A percentile compares a stretch with the other conserved stretches of the same genome.
Evolutionary conservation across 2,113 vertebrate genomes (phyloP).

Genomic region (Polypterus senegalus): DNA sequence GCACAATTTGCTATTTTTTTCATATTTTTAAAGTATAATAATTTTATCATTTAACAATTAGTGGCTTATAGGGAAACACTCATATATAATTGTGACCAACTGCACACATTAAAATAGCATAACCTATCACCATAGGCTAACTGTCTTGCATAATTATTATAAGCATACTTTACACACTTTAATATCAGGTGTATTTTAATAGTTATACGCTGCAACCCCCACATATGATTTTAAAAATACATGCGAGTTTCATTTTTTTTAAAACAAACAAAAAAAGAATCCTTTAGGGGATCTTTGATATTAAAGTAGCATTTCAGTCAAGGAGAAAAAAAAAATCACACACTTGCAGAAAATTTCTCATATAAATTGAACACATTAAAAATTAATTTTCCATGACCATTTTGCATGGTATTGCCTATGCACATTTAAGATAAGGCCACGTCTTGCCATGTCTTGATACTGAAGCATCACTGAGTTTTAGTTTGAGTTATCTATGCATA

Average conservation of each 20-base stretch:
- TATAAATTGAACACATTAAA: conserved; percentile 80
- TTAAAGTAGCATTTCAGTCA: conserved; percentile 67
- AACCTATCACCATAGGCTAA: conserved; percentile 79
- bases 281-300: conserved; percentile 79
- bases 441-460: conserved; percentile 61
- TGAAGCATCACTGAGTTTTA: conserved; percentile 55
- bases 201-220: conserved; percentile 69
- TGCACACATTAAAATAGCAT: conserved; percentile 54
- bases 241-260: conserved; percentile 62
- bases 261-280: conserved; percentile 48
- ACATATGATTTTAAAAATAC: conserved; percentile 67
- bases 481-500: conserved; percentile 48
- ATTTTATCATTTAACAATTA: no score
- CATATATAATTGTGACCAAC: no score
- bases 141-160: conserved; percentile 71
- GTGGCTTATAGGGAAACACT: no score
- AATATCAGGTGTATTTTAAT: conserved; percentile 92
- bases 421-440: conserved; percentile 64
- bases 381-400: conserved; percentile 77
- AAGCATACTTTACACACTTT: conserved; percentile 83
- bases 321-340: conserved; percentile 62
- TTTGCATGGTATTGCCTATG: conserved; percentile 68
- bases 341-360: conserved; percentile 75
- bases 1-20: no score
- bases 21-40: no score